Conservation (phyloP, 2,113 vertebrate genomes). For the Sprattus sprattus region DNA sequence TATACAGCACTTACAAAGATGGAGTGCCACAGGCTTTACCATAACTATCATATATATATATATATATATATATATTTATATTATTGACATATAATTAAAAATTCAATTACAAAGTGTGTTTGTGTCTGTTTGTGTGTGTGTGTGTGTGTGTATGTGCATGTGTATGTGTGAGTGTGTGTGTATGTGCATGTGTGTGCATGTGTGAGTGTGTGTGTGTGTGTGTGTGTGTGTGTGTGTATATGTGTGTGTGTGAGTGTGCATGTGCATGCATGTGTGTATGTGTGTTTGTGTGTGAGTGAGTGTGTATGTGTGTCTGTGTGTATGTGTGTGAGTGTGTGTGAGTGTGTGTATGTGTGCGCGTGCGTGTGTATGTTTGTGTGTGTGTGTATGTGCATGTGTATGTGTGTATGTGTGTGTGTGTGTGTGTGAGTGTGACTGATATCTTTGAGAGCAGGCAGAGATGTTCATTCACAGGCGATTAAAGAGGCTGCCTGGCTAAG, state of each 20-base stretch:
- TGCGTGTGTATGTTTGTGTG: background rate
- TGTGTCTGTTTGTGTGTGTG: background rate
- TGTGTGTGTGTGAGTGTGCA: background rate
- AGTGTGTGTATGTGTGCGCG: background rate
- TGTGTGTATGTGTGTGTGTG: background rate
- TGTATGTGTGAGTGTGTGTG: background rate
- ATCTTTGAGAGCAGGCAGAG: background rate
- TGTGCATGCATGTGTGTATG: too few relatives aligned
- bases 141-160: background rate
- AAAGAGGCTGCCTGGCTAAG: too few relatives aligned
- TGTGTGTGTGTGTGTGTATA: background rate
- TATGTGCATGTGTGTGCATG: background rate
- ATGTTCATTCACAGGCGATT: too few relatives aligned
- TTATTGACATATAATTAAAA: too few relatives aligned
- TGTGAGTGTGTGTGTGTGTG: background rate
- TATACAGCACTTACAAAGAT: background rate
- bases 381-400: background rate
- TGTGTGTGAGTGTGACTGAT: background rate
- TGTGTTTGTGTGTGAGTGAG: background rate
- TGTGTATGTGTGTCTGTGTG: background rate
- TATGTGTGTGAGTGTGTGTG: background rate
- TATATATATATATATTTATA: too few relatives aligned
- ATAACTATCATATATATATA: too few relatives aligned
- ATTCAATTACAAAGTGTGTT: background rate
- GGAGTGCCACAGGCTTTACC: background rate